These are phyloP conservation scores for Schizotus pectinicornis DNA, from an alignment of 2,888 invertebrate species.

Conservation along the genomic window DNA sequence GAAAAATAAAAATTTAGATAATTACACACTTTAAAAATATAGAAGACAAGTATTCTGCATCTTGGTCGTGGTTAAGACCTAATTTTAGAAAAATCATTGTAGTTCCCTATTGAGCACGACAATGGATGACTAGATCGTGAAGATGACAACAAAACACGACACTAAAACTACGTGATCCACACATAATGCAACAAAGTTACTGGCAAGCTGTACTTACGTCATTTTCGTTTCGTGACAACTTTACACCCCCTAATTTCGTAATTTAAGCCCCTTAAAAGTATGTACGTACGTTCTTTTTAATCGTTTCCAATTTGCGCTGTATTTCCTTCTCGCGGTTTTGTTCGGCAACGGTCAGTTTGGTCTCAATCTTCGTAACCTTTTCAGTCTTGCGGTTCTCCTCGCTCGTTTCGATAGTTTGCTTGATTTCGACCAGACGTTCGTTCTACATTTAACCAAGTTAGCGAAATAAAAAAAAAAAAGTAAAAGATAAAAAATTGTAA, in stretches of 20 bases:
- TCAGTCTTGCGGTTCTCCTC: constrained; percentile 55
- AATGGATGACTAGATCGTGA: too few relatives aligned
- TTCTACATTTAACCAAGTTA: constrained; percentile 38
- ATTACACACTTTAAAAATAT: too few relatives aligned
- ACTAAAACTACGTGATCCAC: neutral
- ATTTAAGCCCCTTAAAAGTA: too few relatives aligned
- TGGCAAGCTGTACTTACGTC: too few relatives aligned
- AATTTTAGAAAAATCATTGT: too few relatives aligned
- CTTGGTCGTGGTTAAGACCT: too few relatives aligned
- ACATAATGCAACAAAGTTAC: neutral
- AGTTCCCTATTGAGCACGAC: too few relatives aligned
- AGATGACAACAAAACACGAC: neutral
- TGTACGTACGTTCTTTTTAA: constrained; percentile 80
- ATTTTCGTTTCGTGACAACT: too few relatives aligned
- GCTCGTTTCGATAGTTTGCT: constrained; percentile 46
- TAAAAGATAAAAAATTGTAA: too few relatives aligned
- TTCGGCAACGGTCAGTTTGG: constrained; percentile 80
- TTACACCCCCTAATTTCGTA: too few relatives aligned
- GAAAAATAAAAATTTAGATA: too few relatives aligned
- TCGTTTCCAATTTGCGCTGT: constrained; percentile 83
- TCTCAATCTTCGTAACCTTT: constrained; percentile 62
- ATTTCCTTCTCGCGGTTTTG: constrained; percentile 85
- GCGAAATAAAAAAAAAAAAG: constrained; percentile 22
- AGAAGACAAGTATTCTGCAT: too few relatives aligned
- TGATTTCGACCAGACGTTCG: constrained; percentile 52